Evolutionary conservation across 2,113 vertebrate species (phyloP).

Genomic region (Scomber scombrus): DNA sequence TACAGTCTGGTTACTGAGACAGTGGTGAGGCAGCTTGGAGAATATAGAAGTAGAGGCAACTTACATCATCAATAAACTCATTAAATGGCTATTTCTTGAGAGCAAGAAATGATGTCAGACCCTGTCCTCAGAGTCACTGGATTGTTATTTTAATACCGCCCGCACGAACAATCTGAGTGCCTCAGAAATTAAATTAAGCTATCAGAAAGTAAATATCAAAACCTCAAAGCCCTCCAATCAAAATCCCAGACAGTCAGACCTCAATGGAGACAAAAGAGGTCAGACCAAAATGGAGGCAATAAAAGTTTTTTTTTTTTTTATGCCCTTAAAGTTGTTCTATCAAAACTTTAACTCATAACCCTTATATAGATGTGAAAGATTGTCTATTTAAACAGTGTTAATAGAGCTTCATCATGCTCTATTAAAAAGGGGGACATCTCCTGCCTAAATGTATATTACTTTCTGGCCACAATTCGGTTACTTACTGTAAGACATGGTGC

Average conservation of each 20-base stretch:
- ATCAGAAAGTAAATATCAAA: not conserved
- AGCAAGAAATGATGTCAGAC: not conserved
- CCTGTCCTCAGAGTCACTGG: not conserved
- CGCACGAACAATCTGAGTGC: not conserved
- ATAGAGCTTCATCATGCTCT: too few species aligned
- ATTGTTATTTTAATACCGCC: not conserved
- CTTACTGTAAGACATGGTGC: not conserved
- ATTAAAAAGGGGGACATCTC: too few species aligned
- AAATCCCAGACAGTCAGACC: not conserved
- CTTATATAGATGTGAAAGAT: too few species aligned
- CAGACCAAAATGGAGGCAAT: not conserved
- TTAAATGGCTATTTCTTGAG: not conserved
- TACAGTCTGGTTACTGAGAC: constrained; percentile 15
- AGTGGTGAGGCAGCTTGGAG: not conserved
- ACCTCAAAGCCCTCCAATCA: not conserved
- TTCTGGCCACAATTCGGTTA: too few species aligned
- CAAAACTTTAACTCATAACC: too few species aligned
- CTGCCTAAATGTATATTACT: too few species aligned
- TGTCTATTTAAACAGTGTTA: too few species aligned
- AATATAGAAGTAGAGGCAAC: not conserved
- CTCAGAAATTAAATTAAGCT: not conserved
- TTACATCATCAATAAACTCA: not conserved
- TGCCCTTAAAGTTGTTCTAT: too few species aligned
- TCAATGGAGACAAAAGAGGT: too few species aligned
- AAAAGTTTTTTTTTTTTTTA: too few species aligned